Evolutionary conservation across 30 jellyfish, hydroid and myxozoan species (phyloP), one percentile per base, ranked within the genome.

Genomic region (Rhopilema esculentum): DNA sequence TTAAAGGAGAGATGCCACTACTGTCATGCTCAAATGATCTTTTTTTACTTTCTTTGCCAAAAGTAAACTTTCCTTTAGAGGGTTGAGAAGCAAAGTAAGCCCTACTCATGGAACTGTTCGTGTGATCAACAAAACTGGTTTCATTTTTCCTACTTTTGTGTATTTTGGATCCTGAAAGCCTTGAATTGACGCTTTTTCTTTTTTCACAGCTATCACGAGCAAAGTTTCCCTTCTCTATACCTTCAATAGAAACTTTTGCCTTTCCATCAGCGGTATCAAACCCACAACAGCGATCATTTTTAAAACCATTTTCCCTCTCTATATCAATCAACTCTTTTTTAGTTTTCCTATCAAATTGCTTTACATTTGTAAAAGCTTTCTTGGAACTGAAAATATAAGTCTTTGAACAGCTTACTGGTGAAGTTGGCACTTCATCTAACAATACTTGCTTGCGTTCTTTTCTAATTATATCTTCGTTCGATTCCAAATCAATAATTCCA

Each of bases 1-100:
- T 69, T 8, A 69, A 1, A 26, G 80, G 80, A 69, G 80, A 69
- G 0, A 24, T 4, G 21, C 80, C 80, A 69, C 80, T 69, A 4
- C 26, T 25, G 0, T 22, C 63, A 24, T 1, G 62, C 7, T 28
- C 21, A 27, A 53, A 26, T 1, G 49, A 27, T 24, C 80, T 69
- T 28, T 69, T 69, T 19, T 17, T 69, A 18, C 62, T 53, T 24
- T 69, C 25, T 23, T 22, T n/a, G 33, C 25, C n/a, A 25, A 23
- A 19, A 24, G 26, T 1, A 16, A 69, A 7, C 40, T 69, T 29
- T 0, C 23, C 52, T 15, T 24, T 69, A 12, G 2, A 0, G 21
- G 25, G 33, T 1, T 8, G 21, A 19, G 23, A 27, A 15, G 1
- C 62, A 69, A n/a, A 28, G 24, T 53, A 7, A n/a, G n/a, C n/a